phyloP scores from a whole-genome alignment of 2,113 vertebrate genomes.

The Grammatotria lemairii region DNA sequence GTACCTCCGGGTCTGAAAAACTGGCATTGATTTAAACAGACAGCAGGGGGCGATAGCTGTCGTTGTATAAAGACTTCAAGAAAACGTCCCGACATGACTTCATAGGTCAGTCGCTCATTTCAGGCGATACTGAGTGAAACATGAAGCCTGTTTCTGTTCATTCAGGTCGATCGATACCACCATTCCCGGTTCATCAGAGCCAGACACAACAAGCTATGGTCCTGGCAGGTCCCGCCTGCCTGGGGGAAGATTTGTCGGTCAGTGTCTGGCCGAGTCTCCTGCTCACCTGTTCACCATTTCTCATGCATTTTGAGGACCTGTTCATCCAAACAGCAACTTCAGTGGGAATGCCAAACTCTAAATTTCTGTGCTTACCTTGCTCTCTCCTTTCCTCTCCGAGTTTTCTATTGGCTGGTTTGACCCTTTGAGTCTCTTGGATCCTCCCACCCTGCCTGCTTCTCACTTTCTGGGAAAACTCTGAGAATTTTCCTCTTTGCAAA shows the following conservation, averaged over 20 bases:
- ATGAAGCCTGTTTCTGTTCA: not conserved
- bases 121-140: not conserved
- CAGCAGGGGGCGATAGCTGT: not conserved
- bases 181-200: accelerated
- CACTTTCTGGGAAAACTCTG: not conserved
- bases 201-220: not conserved
- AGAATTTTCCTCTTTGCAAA: not conserved
- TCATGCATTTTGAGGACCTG: not conserved
- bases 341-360: not conserved
- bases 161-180: not conserved
- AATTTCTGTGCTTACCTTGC: not conserved
- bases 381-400: not conserved
- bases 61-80: not conserved
- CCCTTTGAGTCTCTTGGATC: not conserved
- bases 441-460: not conserved
- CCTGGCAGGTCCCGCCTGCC: not conserved
- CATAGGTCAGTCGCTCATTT: not conserved
- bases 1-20: accelerated
- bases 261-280: not conserved
- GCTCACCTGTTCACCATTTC: not conserved
- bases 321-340: not conserved
- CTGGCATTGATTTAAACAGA: not conserved
- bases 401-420: not conserved
- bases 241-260: accelerated
- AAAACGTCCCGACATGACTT: accelerated